phyloP scores from a whole-genome alignment of 2,888 invertebrate species.

The Conomelus anceps region DNA sequence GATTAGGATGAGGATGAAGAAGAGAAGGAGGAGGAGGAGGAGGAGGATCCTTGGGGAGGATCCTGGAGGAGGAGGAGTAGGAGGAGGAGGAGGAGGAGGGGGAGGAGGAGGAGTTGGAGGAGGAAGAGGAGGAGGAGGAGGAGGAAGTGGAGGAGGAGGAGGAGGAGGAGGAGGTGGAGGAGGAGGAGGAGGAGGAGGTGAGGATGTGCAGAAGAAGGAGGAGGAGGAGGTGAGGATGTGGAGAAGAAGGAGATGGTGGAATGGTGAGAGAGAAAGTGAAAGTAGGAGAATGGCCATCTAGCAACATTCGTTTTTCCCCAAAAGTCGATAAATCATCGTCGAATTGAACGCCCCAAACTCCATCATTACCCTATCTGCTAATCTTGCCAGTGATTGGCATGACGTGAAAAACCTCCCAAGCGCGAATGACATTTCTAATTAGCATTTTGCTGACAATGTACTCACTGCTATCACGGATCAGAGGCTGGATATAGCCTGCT shows the following conservation, averaged over 20 bases:
- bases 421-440: not conserved
- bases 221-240: not conserved
- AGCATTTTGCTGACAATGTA: not conserved
- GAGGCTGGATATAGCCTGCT: not conserved
- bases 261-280: not conserved
- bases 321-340: not conserved
- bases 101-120: no score
- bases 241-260: not conserved
- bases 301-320: not conserved
- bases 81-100: not conserved
- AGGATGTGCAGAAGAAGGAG: not conserved
- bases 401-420: not conserved
- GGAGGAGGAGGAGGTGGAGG: not conserved
- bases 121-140: no score
- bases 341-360: not conserved
- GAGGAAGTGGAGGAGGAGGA: not conserved
- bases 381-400: not conserved
- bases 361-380: not conserved
- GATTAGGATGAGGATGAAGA: not conserved
- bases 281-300: not conserved
- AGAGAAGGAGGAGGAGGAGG: not conserved
- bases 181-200: not conserved
- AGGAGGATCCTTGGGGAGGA: not conserved
- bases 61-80: not conserved
- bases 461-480: not conserved